Evolutionary conservation across 2,113 vertebrate species (phyloP).

Genomic region (Erythrocercus mccallii): DNA sequence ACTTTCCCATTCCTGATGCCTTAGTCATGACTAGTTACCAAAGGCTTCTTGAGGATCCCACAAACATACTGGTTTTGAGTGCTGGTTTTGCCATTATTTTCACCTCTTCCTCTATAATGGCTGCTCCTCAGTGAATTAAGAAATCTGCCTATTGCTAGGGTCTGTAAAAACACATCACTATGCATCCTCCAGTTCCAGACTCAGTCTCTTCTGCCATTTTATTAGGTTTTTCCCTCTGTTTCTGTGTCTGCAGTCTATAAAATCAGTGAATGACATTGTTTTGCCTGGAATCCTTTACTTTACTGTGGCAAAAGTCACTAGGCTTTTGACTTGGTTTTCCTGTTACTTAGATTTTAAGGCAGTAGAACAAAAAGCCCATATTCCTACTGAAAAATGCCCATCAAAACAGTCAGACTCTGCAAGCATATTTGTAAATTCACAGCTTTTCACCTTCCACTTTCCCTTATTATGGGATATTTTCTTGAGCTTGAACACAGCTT

Average conservation of each 20-base stretch:
- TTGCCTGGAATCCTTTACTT: not conserved
- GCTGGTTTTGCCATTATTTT: not conserved
- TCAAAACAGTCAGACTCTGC: not conserved
- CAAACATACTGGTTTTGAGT: not conserved
- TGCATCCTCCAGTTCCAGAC: not conserved
- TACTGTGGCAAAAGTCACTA: not conserved
- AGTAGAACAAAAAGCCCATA: not conserved
- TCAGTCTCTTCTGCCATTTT: not conserved
- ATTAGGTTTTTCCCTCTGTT: not conserved
- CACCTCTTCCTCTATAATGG: not conserved
- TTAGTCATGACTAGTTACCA: not conserved
- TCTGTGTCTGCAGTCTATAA: not conserved
- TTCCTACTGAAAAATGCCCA: not conserved
- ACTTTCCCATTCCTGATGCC: not conserved
- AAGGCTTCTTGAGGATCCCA: not conserved
- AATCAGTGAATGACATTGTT: not conserved
- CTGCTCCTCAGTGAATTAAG: not conserved
- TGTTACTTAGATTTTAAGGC: not conserved
- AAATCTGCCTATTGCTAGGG: not conserved
- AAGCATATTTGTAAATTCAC: not conserved
- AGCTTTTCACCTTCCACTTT: not conserved
- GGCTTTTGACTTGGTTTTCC: not conserved
- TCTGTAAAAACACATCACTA: not conserved
- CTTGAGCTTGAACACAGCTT: not conserved
- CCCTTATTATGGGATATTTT: not conserved